Percentiles rank a stretch among this genome's conserved stretches.
phyloP scores from a whole-genome alignment of 2,113 vertebrate genomes.

The Silurus glanis region DNA sequence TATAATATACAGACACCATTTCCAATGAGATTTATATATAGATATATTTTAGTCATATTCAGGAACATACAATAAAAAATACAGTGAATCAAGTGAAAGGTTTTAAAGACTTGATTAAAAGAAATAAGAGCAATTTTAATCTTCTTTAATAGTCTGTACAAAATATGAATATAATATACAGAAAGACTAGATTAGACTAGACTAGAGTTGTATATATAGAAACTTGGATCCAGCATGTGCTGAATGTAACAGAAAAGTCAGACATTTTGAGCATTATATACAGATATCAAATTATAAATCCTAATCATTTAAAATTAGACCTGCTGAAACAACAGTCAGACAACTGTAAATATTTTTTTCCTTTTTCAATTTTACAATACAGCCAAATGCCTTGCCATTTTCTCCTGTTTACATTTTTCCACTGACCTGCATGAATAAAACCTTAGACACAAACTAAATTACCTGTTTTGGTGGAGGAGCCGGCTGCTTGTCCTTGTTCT shows the following conservation, averaged over 20 bases:
- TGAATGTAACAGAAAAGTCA: too few species aligned
- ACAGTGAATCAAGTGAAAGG: background rate
- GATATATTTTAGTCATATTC: background rate
- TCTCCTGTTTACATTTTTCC: background rate
- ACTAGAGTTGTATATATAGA: background rate
- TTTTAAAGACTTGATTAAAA: background rate
- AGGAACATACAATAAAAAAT: background rate
- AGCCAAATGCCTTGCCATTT: background rate
- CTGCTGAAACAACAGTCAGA: background rate
- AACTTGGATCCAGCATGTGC: background rate
- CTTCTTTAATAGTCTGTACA: background rate
- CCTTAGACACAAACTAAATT: background rate
- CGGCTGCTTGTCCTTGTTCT: slow-evolving; percentile 55
- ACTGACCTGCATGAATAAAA: background rate
- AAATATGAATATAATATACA: background rate
- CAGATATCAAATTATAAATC: background rate
- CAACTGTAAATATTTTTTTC: background rate
- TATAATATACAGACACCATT: background rate
- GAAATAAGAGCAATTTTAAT: background rate
- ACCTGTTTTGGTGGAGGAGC: slow-evolving; percentile 66
- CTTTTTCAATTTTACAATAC: background rate
- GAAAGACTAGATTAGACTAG: background rate
- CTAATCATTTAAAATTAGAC: too few species aligned
- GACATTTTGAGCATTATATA: background rate
- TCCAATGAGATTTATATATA: background rate